Evolutionary conservation across 2,888 invertebrate genomes (phyloP), one percentile per base, ranked within the genome.

Genomic region (Drosophila gaucha): DNA sequence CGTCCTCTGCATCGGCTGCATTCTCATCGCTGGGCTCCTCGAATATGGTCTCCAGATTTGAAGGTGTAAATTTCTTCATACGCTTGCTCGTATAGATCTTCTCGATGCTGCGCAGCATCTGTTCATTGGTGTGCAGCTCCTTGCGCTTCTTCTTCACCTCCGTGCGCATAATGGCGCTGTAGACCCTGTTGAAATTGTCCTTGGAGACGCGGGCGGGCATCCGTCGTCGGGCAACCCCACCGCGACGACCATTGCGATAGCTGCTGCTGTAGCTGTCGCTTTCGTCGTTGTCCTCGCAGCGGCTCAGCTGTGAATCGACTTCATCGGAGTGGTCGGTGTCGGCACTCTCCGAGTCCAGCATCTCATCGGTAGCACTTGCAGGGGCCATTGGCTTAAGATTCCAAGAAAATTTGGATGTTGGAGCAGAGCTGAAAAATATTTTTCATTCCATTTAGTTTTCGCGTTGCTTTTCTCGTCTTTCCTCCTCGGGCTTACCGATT

Each of bases 11-110:
- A 46, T 77, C 84, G 20, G 83, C 86, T 1, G 84, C 88, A 30
- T 86, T 79, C 46, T 72, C 76, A 9, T 84, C 74, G 52, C 85
- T 78, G 5, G 90, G 85, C 60, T 91, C 91, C 57, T 91, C 91
- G 39, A 89, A 91, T 30, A 91, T 91, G 0, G 91, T 91, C 57
- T 91, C 91, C 18, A 91, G 60, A 55, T 80, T 90, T 3, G 91
- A 66, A 3, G 90, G 90, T 18, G 78, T 87, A 49, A 91, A 90
- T 31, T 90, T 90, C 2, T 80, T 89, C 18, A 90, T 56, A 3
- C 87, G 88, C 47, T 90, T 89, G 58, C 74, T 88, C 1, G 89
- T 73, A 54, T 91, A 91, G 4, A 91, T 71, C 68, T 90, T 90
- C 26, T 82, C 87, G 28, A 82, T 82, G 58, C 85, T 87, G 8